Conservation (phyloP, 2,113 vertebrate genomes). For the Atherinomorus stipes region DNA sequence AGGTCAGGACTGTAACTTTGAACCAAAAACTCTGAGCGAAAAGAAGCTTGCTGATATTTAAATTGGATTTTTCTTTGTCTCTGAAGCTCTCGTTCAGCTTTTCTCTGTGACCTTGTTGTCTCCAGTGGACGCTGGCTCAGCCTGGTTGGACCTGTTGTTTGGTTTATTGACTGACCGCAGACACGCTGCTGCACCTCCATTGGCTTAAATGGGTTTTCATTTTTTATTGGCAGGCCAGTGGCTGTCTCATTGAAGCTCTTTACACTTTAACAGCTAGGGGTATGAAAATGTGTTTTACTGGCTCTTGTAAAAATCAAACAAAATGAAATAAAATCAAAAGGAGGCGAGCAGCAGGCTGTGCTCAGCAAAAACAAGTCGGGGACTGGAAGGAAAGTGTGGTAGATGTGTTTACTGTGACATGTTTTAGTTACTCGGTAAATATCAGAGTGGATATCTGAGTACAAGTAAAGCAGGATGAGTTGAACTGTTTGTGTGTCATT, state of each 20-base stretch:
- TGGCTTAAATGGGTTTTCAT: slow-evolving; percentile 78
- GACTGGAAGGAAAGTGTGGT: not conserved
- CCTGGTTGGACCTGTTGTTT: slow-evolving; percentile 67
- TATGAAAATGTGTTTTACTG: slow-evolving; percentile 71
- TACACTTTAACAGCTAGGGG: slow-evolving; percentile 72
- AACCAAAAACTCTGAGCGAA: slow-evolving; percentile 18
- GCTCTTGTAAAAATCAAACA: slow-evolving; percentile 71
- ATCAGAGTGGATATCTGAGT: not conserved
- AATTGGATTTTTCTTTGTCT: slow-evolving; percentile 44
- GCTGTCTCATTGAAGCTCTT: slow-evolving; percentile 72
- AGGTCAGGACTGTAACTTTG: slow-evolving; percentile 11
- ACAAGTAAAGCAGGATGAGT: not conserved
- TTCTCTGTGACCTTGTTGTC: slow-evolving; percentile 75
- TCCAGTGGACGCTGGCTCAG: slow-evolving; percentile 40
- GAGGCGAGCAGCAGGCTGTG: slow-evolving; percentile 20
- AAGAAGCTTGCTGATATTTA: slow-evolving; percentile 32
- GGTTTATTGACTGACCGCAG: slow-evolving; percentile 81
- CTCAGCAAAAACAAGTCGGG: slow-evolving; percentile 23
- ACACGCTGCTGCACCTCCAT: slow-evolving; percentile 54
- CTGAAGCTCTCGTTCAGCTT: slow-evolving; percentile 14
- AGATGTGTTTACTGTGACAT: not conserved
- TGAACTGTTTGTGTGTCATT: not conserved
- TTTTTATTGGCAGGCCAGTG: slow-evolving; percentile 78
- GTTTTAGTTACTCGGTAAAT: slow-evolving; percentile 3
- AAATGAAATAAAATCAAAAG: slow-evolving; percentile 66